Evolutionary conservation across 1,140 invertebrate genomes (phyloP).

Genomic region (Cherax quadricarinatus): DNA sequence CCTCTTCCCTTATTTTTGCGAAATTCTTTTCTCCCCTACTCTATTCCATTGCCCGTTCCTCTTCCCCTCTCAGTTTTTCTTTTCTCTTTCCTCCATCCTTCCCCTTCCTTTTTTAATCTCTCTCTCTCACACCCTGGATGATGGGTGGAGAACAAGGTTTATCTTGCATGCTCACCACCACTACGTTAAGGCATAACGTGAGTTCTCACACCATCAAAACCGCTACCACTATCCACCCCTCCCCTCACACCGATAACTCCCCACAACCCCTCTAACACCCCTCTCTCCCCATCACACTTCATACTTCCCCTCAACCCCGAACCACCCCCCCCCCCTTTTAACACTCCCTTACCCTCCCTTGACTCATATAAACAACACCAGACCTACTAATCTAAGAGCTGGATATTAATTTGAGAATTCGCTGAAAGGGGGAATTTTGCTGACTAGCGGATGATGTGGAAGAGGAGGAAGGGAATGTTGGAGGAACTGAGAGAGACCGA

Average conservation of each 20-base stretch:
- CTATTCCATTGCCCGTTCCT: too few relatives aligned
- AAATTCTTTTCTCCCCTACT: too few relatives aligned
- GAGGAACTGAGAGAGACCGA: not conserved
- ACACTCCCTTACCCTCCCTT: not conserved
- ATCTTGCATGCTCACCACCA: not conserved
- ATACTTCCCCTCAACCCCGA: too few relatives aligned
- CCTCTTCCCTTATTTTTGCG: too few relatives aligned
- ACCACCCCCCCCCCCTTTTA: not conserved
- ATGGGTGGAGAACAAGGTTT: not conserved
- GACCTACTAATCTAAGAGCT: not conserved
- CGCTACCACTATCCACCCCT: too few relatives aligned
- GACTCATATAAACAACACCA: not conserved
- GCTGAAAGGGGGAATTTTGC: not conserved
- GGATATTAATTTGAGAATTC: slow-evolving; percentile 9
- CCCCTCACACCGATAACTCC: not conserved
- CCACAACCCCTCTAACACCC: not conserved
- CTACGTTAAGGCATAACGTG: not conserved
- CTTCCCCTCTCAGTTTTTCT: not conserved
- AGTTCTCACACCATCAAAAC: not conserved
- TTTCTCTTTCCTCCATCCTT: not conserved
- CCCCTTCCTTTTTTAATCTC: not conserved
- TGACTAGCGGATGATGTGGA: not conserved
- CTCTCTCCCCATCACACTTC: not conserved
- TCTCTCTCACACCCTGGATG: not conserved
- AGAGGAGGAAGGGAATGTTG: not conserved